Conservation (phyloP, 2,888 invertebrate species). For the Phengaris alcon region DNA sequence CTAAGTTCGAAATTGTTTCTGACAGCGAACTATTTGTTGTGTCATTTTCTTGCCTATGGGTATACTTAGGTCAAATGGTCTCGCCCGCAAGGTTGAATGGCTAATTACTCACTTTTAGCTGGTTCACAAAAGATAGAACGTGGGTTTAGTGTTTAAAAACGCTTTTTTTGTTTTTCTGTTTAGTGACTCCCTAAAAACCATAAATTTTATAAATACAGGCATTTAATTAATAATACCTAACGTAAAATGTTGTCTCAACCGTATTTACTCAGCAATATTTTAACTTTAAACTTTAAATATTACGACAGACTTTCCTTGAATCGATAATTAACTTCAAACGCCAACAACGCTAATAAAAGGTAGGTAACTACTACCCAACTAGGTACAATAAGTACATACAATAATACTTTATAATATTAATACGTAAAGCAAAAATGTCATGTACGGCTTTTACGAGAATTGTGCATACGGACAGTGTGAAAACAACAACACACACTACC, state of each 20-base stretch:
- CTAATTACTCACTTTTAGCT: conserved; percentile 5
- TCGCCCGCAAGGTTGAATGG: neutral
- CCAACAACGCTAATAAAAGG: no score
- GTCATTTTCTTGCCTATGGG: conserved; percentile 5
- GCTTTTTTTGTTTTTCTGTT: neutral
- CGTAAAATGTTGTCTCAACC: neutral
- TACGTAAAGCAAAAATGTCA: no score
- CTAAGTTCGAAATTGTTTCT: neutral
- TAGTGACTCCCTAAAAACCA: neutral
- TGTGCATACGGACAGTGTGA: no score
- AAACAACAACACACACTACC: no score
- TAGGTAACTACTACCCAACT: no score
- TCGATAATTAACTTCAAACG: neutral
- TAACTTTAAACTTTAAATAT: neutral
- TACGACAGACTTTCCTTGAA: neutral
- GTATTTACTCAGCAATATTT: neutral
- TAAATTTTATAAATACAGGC: neutral
- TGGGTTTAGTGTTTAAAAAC: neutral
- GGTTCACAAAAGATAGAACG: neutral
- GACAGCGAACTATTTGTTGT: neutral
- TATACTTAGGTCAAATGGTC: neutral
- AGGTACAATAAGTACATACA: no score
- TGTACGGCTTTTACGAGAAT: no score
- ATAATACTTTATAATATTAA: no score
- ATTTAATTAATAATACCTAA: neutral